Evolutionary conservation across 2,888 invertebrate genomes (phyloP).

Genomic region (Eumerus sabulonum): DNA sequence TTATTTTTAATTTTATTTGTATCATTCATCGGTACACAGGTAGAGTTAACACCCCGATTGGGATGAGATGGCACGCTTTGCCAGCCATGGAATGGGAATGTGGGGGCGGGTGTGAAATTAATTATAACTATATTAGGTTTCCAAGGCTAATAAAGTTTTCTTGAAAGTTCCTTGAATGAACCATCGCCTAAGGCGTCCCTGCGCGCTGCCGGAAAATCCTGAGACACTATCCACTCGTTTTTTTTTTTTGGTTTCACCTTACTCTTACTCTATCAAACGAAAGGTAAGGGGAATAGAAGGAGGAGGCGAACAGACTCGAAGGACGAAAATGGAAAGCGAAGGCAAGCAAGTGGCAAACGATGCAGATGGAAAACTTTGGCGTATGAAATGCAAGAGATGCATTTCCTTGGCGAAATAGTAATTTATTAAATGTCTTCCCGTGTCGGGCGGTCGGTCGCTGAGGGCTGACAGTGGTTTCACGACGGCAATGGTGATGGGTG

Average conservation of each 20-base stretch:
- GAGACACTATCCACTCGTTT: too few species aligned
- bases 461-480: not conserved
- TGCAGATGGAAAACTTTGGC: slow-evolving; percentile 35
- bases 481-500: slow-evolving; percentile 1
- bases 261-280: too few species aligned
- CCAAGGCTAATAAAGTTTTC: slow-evolving; percentile 54
- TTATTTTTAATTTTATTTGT: too few species aligned
- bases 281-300: too few species aligned
- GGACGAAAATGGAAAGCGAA: slow-evolving; percentile 13
- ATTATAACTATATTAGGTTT: slow-evolving; percentile 56
- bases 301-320: too few species aligned
- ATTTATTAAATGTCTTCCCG: slow-evolving; percentile 41
- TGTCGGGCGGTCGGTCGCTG: not conserved
- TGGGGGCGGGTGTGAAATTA: too few species aligned
- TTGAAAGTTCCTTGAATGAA: slow-evolving; percentile 35
- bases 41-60: too few species aligned
- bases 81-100: too few species aligned
- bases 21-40: too few species aligned
- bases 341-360: slow-evolving; percentile 30
- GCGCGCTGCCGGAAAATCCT: too few species aligned
- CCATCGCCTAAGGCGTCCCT: slow-evolving; percentile 34
- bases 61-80: too few species aligned
- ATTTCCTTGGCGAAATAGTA: slow-evolving; percentile 31
- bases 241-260: too few species aligned
- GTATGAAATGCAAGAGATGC: slow-evolving; percentile 24